Evolutionary conservation across 1,140 invertebrate species (phyloP), one percentile per base, ranked within the genome.

Genomic region (Protaetia brevitarsis): DNA sequence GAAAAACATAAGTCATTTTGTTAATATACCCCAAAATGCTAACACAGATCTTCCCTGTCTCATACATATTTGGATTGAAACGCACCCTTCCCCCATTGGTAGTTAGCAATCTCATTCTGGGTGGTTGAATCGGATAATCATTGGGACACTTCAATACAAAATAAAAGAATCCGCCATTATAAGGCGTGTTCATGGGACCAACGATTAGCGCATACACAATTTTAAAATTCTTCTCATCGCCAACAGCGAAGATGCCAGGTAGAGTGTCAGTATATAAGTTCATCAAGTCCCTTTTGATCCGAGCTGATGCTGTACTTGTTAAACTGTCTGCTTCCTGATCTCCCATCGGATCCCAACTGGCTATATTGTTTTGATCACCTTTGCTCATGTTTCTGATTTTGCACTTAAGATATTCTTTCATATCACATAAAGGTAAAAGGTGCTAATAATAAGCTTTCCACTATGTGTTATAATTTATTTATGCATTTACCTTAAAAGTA

Each of bases 141-240:
- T 82, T 79, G 13, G 83, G 83, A 69, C 82, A 85, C 2, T 83
- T 76, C 3, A 87, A 78, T 23, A 85, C 68, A 69, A 86, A 86
- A 70, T 86, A 85, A 73, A 87, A 87, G 72, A 86, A 86, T 59
- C 85, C 85, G 26, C 87, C 86, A 72, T 87, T 84, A 70, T 89
- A 89, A 5, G 87, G 87, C 19, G 87, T 88, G 67, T 86, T 86
- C 75, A 84, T 84, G 6, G 86, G 83, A 19, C 87, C 87, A 29
- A 82, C 84, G 28, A 89, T 85, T 10, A 89, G 72, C 2, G 85
- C 85, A 78, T 88, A 83, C 57, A 88, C 74, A 13, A 75, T 76
- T 19, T 82, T 84, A 56, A 85, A 77, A 71, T 85, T 80, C 62
- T 80, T 75, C 67, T 85, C 82, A 70, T 86, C 84, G 26, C 82